Base-by-base conservation (phyloP, 2,113 vertebrate genomes). In the Toxotes chatareus region DNA sequence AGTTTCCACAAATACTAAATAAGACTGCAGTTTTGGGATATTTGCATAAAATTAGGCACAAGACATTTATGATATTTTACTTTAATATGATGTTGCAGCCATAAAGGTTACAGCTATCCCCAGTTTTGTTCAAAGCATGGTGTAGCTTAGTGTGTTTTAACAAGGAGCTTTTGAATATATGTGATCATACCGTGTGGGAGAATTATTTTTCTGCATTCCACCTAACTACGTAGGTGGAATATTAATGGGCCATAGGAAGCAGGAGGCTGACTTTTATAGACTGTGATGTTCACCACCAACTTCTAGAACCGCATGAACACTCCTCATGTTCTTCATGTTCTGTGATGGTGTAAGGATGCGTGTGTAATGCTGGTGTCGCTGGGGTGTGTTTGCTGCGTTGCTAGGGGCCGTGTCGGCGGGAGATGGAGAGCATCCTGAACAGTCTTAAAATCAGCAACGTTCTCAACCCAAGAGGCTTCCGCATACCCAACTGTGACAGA, bases 401-500 rank as follows among this genome's bases (percentile, higher is more conserved):
- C 53, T 59, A 99, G 98, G 98, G 98, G 53, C 98, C 98, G 2
- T 99, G 98, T 90, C 97, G 97, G 11, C 95, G 97, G 89, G 97
- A 99, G 88, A 98, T 99, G 96, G 98, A 99, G 77, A 96, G 97
- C 80, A 95, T 97, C 34, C 90, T 99, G 93, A 99, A 97, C 85
- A 94, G 93, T 69, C 93, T 99, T 40, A 98, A 99, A 91, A 97
- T 97, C 93, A 93, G 95, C 91, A 97, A 97, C 19, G 93, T 96
- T 75, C 94, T 99, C 86, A 98, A 96, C 87, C 97, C 97, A 1
- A 93, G 96, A 89, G 95, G 96, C 36, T 93, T 99, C 83, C 97
- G 97, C 94, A 97, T 99, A 91, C 98, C 98, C 89, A 99, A 99
- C 94, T 99, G 98, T 90, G 98, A 99, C 95, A 96, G 96, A 92